Percentiles rank a stretch among this genome's conserved stretches.
Evolutionary conservation across 2,888 invertebrate genomes (phyloP).

Genomic region (Lasiommata megera): DNA sequence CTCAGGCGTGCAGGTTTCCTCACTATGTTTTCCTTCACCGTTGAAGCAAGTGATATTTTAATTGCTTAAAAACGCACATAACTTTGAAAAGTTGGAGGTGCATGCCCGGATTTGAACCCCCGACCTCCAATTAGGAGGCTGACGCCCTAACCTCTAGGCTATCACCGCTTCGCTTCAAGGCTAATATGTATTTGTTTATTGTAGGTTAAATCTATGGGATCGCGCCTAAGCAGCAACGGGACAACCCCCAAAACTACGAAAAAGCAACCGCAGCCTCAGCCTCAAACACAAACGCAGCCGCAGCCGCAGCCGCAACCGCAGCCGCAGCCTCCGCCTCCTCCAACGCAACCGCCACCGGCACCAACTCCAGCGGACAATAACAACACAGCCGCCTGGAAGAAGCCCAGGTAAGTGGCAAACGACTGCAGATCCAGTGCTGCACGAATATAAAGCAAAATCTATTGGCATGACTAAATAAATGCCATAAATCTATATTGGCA

Average conservation of each 20-base stretch:
- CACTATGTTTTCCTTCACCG: too few relatives aligned
- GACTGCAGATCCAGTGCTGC: constrained; percentile 5
- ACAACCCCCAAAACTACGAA: constrained; percentile 36
- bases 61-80: too few relatives aligned
- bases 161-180: too few relatives aligned
- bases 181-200: not conserved
- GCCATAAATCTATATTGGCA: too few relatives aligned
- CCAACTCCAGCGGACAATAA: constrained; percentile 51
- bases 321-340: constrained; percentile 14
- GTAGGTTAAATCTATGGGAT: constrained; percentile 68
- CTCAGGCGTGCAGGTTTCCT: too few relatives aligned
- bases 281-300: constrained; percentile 21
- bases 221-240: constrained; percentile 50
- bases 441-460: too few relatives aligned
- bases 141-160: too few relatives aligned
- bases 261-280: constrained; percentile 21
- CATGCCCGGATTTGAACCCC: too few relatives aligned
- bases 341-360: constrained; percentile 12
- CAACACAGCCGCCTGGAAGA: constrained; percentile 68
- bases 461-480: too few relatives aligned
- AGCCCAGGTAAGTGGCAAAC: constrained; percentile 59
- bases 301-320: constrained; percentile 24
- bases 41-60: too few relatives aligned
- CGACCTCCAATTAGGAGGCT: too few relatives aligned
- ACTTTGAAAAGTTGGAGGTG: too few relatives aligned